Evolutionary conservation across 64 coral and sea anemone species (phyloP).

Genomic region (Pocillopora verrucosa): DNA sequence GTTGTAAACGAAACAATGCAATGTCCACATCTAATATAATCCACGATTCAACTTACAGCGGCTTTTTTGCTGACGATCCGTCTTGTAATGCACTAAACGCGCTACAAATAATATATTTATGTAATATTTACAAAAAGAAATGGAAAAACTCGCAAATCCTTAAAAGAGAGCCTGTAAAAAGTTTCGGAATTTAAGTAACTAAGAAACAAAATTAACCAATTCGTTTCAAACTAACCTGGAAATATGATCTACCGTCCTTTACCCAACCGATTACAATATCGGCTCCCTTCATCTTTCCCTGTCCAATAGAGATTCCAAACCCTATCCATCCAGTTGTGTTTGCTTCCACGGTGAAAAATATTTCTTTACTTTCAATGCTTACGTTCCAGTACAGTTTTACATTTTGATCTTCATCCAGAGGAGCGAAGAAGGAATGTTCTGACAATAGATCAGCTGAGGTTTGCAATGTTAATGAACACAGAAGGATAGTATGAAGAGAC

Average conservation of each 20-base stretch:
- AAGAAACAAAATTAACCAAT: not conserved
- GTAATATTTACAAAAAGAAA: too few relatives aligned
- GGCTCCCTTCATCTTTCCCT: constrained; percentile 43
- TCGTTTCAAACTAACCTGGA: constrained; percentile 4
- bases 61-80: too few relatives aligned
- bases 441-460: not conserved
- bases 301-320: constrained; percentile 33
- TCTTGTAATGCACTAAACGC: not conserved
- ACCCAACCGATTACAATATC: constrained; percentile 62
- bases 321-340: constrained; percentile 59
- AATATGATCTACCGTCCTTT: constrained; percentile 9
- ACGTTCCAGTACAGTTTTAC: constrained; percentile 41
- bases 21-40: too few relatives aligned
- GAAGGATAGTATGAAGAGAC: not conserved
- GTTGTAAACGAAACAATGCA: too few relatives aligned
- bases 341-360: constrained; percentile 51
- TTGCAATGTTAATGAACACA: not conserved
- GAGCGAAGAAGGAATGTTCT: constrained; percentile 21
- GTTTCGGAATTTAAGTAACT: too few relatives aligned
- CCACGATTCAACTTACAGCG: too few relatives aligned
- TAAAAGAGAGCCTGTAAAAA: not conserved
- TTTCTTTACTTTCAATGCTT: not conserved
- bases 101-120: not conserved
- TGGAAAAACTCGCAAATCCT: not conserved
- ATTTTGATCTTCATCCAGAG: constrained; percentile 34